Conservation (phyloP, 2,113 vertebrate genomes). For the Felis chaus region DNA sequence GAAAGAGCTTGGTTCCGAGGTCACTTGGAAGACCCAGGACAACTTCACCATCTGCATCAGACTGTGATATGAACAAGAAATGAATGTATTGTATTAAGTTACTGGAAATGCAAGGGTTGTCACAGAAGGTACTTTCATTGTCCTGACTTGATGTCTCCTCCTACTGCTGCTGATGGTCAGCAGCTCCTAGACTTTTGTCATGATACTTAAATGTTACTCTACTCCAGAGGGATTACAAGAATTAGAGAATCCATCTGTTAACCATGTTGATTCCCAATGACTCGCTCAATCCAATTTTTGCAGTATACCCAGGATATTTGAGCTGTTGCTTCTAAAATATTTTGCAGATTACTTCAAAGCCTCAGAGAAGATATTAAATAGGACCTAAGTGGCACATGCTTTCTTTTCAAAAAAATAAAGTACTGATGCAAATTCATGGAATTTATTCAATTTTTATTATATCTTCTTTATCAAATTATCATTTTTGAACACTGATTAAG, state of each 20-base stretch:
- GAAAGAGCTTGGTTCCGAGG: background rate
- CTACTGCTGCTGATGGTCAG: background rate
- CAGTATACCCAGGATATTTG: background rate
- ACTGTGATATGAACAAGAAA: background rate
- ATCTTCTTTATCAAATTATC: conserved; percentile 1
- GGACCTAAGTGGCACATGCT: background rate
- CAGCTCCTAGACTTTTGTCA: background rate
- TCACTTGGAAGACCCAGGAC: background rate
- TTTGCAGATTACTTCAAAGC: background rate
- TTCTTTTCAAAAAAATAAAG: background rate
- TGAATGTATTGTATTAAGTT: background rate
- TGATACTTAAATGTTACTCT: background rate
- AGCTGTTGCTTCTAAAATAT: conserved; percentile 49
- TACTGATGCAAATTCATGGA: background rate
- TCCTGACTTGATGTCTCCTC: background rate
- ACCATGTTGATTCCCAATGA: conserved; percentile 31
- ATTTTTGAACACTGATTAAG: background rate
- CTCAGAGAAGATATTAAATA: background rate
- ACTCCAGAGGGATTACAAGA: background rate
- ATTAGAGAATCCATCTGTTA: background rate
- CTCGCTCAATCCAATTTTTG: background rate
- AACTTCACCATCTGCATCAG: background rate
- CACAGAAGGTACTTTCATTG: background rate
- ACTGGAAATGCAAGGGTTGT: background rate
- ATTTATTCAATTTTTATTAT: background rate